Evolutionary conservation across 2,797 vertebrate species (phyloP).

Genomic region (Bradypodion pumilum): DNA sequence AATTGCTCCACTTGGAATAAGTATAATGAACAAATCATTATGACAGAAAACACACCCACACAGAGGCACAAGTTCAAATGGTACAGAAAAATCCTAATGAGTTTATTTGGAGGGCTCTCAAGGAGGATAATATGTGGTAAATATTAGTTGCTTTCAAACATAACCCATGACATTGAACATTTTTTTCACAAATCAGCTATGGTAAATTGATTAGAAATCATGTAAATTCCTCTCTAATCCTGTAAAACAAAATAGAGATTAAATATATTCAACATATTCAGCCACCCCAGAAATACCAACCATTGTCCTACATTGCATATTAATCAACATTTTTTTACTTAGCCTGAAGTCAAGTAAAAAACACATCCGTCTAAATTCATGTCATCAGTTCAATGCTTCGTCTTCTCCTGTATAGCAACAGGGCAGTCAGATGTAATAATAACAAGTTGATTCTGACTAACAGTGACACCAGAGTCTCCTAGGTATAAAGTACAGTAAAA

Average conservation of each 20-base stretch:
- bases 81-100: background rate
- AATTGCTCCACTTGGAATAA: background rate
- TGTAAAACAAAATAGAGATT: background rate
- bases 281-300: background rate
- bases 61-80: background rate
- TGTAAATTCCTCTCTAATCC: background rate
- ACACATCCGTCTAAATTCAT: background rate
- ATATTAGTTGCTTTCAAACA: background rate
- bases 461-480: no score
- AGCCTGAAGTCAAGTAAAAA: background rate
- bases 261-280: background rate
- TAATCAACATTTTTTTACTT: background rate
- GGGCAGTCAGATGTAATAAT: no score
- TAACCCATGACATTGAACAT: background rate
- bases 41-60: background rate
- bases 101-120: background rate
- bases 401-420: background rate
- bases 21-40: background rate
- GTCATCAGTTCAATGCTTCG: background rate
- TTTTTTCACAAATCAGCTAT: background rate
- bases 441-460: no score
- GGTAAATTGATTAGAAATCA: background rate
- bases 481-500: no score
- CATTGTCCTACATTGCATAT: background rate
- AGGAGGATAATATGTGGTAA: background rate